These are phyloP conservation scores for Mustelus asterias DNA, from an alignment of 2,113 vertebrate genomes.

Conservation along the genomic window DNA sequence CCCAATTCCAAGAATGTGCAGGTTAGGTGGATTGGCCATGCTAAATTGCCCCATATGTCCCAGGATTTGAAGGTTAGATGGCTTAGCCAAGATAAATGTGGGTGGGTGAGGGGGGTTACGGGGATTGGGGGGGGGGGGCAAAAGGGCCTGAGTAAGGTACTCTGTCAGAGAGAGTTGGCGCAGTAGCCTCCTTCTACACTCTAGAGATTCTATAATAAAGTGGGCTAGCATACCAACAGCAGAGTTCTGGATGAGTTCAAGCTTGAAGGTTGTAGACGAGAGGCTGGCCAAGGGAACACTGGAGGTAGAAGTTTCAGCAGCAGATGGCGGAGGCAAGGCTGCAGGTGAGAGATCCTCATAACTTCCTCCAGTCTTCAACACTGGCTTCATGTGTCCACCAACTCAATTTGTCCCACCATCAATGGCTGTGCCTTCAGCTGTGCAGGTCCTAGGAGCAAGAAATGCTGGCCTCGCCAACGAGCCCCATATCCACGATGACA, in stretches of 20 bases:
- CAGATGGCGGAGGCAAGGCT: background rate
- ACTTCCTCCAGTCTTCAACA: background rate
- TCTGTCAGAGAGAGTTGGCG: too few species aligned
- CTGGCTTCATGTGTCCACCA: background rate
- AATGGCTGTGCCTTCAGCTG: background rate
- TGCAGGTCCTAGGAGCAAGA: background rate
- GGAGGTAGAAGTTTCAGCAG: background rate
- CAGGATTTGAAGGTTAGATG: too few species aligned
- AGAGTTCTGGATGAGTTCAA: background rate
- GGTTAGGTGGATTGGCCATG: too few species aligned
- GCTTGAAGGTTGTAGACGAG: background rate
- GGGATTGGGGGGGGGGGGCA: too few species aligned
- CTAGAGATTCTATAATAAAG: background rate
- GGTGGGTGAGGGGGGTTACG: too few species aligned
- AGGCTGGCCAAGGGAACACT: background rate
- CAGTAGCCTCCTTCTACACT: too few species aligned
- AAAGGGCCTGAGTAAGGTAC: too few species aligned
- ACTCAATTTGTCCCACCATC: background rate
- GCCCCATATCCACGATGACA: background rate
- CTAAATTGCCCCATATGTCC: too few species aligned
- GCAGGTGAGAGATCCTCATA: background rate
- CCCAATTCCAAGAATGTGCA: too few species aligned
- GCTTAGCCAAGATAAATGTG: too few species aligned
- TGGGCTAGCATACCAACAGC: background rate
- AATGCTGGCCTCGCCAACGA: background rate